Evolutionary conservation across 1,140 invertebrate genomes (phyloP).

Genomic region (Streblospio benedicti): DNA sequence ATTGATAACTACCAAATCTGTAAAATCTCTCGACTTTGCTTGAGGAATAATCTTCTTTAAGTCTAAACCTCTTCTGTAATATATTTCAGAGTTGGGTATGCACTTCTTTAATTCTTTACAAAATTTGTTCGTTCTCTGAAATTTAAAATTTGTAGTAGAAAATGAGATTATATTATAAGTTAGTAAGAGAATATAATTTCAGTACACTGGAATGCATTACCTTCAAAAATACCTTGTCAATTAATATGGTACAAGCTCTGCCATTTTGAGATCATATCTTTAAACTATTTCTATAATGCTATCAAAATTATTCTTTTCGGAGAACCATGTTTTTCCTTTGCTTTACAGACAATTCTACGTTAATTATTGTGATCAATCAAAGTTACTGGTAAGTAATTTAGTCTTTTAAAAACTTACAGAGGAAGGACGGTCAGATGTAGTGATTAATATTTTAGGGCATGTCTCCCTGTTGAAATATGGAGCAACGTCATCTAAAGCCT

Average conservation of each 20-base stretch:
- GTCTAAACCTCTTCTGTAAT: slow-evolving; percentile 71
- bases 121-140: slow-evolving; percentile 79
- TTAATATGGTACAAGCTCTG: neutral
- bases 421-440: slow-evolving; percentile 82
- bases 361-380: too few species aligned
- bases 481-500: slow-evolving; percentile 79
- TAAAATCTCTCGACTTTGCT: slow-evolving; percentile 66
- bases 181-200: neutral
- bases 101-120: slow-evolving; percentile 80
- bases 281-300: too few species aligned
- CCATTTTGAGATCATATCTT: neutral
- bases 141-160: too few species aligned
- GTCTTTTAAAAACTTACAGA: slow-evolving; percentile 48
- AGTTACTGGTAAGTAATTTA: too few species aligned
- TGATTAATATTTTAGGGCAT: slow-evolving; percentile 89
- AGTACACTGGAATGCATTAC: neutral
- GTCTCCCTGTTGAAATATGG: slow-evolving; percentile 75
- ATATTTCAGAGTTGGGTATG: slow-evolving; percentile 78
- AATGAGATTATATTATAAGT: slow-evolving; percentile 12
- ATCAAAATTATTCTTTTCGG: too few species aligned
- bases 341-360: too few species aligned
- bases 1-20: slow-evolving; percentile 87
- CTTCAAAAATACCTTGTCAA: neutral
- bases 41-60: slow-evolving; percentile 86
- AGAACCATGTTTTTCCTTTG: too few species aligned